Conservation (phyloP, 2,888 invertebrate genomes). For the Drosophila nigritarsus region DNA sequence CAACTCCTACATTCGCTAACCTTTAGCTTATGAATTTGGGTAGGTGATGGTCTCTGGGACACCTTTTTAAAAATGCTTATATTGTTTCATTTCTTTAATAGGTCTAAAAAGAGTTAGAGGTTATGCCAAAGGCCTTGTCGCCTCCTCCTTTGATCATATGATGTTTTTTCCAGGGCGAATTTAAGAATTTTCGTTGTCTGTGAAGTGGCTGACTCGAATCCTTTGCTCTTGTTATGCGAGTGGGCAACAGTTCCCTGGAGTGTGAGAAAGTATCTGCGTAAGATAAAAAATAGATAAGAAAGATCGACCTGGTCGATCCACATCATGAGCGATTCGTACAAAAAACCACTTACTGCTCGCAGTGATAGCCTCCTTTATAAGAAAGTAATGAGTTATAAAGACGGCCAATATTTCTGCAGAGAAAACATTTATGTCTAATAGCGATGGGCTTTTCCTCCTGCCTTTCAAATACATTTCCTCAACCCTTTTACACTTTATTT, state of each 20-base stretch:
- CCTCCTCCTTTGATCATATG: not conserved
- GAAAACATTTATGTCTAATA: not conserved
- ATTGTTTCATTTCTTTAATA: not conserved
- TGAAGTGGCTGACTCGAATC: not conserved
- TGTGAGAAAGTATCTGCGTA: not conserved
- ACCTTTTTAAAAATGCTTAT: not conserved
- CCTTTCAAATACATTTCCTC: not conserved
- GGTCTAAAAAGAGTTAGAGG: no score
- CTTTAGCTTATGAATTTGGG: no score
- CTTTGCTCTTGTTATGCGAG: not conserved
- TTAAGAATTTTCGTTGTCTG: not conserved
- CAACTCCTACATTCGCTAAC: no score
- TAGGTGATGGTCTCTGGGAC: no score
- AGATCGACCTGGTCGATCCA: not conserved
- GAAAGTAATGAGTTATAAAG: not conserved
- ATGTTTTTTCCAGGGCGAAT: not conserved
- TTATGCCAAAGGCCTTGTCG: not conserved
- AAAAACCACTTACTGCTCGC: not conserved
- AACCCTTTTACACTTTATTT: not conserved
- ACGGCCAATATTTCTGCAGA: not conserved
- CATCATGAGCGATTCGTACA: not conserved
- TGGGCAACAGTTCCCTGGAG: not conserved
- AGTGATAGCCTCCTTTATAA: not conserved
- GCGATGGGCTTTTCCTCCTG: not conserved
- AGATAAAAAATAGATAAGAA: not conserved